Conservation (phyloP, 1,140 invertebrate genomes). For the Platyscapa corneri region DNA sequence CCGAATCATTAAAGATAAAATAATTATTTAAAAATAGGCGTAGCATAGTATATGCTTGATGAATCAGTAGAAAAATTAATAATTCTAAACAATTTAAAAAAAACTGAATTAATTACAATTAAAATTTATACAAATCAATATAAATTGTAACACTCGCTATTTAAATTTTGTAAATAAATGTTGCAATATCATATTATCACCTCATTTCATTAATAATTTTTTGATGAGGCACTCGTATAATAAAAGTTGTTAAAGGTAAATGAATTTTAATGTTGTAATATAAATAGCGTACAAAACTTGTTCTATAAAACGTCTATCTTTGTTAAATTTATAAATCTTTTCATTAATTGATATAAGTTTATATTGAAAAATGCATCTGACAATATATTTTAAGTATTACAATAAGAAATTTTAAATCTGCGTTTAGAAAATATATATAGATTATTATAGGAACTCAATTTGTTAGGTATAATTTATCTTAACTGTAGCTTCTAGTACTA, state of each 20-base stretch:
- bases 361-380: constrained; percentile 17
- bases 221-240: background rate
- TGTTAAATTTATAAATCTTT: background rate
- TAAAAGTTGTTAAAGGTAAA: constrained; percentile 13
- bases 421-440: too few species aligned
- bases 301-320: constrained; percentile 27
- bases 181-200: background rate
- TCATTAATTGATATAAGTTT: constrained; percentile 17
- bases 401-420: constrained; percentile 9
- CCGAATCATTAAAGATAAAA: background rate
- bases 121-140: background rate
- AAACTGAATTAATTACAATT: background rate
- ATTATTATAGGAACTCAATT: too few species aligned
- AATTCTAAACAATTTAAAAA: background rate
- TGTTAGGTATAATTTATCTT: too few species aligned
- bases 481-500: too few species aligned
- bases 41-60: background rate
- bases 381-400: constrained; percentile 43
- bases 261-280: constrained; percentile 15
- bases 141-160: constrained; percentile 19
- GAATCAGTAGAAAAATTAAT: background rate
- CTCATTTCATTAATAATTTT: background rate
- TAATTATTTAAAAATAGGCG: background rate
- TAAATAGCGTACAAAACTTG: background rate
- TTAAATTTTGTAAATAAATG: constrained; percentile 22